A percentile compares a stretch with the other conserved stretches of the same genome.
These are phyloP conservation scores for Dufourea novaeangliae DNA, from an alignment of 1,140 invertebrate genomes.

Conservation along the genomic window DNA sequence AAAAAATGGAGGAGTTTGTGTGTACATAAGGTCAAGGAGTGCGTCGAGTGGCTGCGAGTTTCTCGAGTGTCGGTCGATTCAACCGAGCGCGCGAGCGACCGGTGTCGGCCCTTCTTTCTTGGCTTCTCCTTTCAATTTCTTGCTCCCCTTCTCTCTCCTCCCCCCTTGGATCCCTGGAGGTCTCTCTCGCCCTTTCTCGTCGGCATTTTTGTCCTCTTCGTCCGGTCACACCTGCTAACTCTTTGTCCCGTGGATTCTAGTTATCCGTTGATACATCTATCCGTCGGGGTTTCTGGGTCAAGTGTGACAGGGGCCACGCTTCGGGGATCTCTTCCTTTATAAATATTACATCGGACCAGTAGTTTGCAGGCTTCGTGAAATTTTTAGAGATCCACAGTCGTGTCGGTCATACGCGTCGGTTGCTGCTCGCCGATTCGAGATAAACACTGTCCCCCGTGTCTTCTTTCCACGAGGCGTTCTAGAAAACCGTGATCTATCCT, in stretches of 20 bases:
- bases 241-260: conserved; percentile 48
- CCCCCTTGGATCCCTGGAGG: no score
- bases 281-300: conserved; percentile 61
- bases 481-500: no score
- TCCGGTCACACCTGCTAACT: conserved; percentile 1
- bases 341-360: conserved; percentile 47
- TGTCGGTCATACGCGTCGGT: no score
- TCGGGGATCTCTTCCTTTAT: conserved; percentile 28
- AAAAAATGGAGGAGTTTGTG: no score
- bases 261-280: no score
- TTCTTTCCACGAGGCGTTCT: no score
- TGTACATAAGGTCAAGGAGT: conserved; percentile 65
- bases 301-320: conserved; percentile 45
- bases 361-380: no score
- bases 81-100: conserved; percentile 41
- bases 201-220: conserved; percentile 1
- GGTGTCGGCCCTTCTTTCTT: background rate
- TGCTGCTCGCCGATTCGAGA: no score
- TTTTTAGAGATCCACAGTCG: no score
- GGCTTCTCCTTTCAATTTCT: background rate
- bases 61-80: conserved; percentile 62
- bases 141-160: background rate
- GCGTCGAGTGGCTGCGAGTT: conserved; percentile 57
- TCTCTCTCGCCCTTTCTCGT: background rate
- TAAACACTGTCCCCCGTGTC: background rate